phyloP scores from a whole-genome alignment of 30 jellyfish, hydroid and myxozoan genomes.

The Aurelia coerulea region DNA sequence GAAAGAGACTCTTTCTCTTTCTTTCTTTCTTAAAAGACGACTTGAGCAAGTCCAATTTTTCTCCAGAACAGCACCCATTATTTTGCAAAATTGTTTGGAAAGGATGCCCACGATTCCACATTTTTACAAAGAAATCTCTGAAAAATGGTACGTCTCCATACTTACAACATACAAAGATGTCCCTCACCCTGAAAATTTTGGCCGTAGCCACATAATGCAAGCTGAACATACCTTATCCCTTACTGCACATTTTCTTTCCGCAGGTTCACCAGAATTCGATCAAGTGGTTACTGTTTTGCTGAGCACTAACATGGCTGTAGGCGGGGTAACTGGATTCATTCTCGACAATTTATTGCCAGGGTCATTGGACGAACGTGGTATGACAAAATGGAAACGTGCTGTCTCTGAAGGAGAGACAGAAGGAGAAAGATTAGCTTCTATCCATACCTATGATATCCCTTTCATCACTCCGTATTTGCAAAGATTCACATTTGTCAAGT shows the following conservation, averaged over 20 bases:
- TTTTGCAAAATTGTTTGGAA: no score
- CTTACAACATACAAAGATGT: no score
- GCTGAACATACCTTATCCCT: background rate
- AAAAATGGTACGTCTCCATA: no score
- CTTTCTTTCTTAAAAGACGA: no score
- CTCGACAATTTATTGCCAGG: slow-evolving; percentile 94
- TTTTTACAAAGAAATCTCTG: no score
- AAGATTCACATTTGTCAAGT: slow-evolving; percentile 34
- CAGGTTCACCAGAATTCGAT: slow-evolving; percentile 64
- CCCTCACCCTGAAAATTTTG: no score
- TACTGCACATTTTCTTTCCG: background rate
- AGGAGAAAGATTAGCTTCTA: slow-evolving; percentile 44
- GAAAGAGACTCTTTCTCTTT: no score
- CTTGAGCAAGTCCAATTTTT: no score
- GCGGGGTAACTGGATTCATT: slow-evolving; percentile 84
- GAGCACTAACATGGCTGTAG: slow-evolving; percentile 93
- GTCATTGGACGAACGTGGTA: slow-evolving; percentile 83
- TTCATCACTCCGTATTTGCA: slow-evolving; percentile 53
- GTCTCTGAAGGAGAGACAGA: background rate
- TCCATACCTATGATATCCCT: slow-evolving; percentile 89
- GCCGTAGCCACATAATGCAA: no score
- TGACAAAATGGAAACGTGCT: slow-evolving; percentile 64
- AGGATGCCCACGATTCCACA: no score
- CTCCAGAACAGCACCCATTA: no score
- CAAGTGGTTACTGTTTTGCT: slow-evolving; percentile 80